Percentiles rank a stretch among this genome's conserved stretches.
These are phyloP conservation scores for Gila orcuttii DNA, from an alignment of 2,113 vertebrate genomes.

Conservation along the genomic window DNA sequence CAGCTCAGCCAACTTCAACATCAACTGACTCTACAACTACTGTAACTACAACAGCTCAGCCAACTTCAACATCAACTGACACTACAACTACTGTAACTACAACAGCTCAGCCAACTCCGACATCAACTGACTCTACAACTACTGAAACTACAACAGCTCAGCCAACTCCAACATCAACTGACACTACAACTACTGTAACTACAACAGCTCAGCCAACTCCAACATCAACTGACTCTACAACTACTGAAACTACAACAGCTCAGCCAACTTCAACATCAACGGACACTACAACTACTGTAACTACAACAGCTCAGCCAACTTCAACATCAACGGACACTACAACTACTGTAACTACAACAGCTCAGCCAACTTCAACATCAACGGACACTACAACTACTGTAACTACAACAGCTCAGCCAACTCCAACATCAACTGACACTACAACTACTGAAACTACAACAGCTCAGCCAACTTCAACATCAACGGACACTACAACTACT, in stretches of 20 bases:
- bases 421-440: fast-evolving
- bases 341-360: neutral
- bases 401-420: too few species aligned
- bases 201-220: fast-evolving
- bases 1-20: too few species aligned
- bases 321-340: fast-evolving
- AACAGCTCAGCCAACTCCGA: neutral
- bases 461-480: too few species aligned
- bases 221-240: neutral
- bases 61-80: neutral
- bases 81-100: too few species aligned
- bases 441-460: too few species aligned
- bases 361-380: fast-evolving
- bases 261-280: fast-evolving
- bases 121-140: too few species aligned
- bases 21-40: too few species aligned
- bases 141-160: too few species aligned
- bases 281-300: fast-evolving
- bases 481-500: too few species aligned
- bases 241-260: too few species aligned
- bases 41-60: too few species aligned
- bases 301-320: fast-evolving
- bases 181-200: neutral
- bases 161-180: too few species aligned
- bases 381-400: fast-evolving